phyloP scores from a whole-genome alignment of 1,140 invertebrate genomes.

The Rhizoglyphus robini region DNA sequence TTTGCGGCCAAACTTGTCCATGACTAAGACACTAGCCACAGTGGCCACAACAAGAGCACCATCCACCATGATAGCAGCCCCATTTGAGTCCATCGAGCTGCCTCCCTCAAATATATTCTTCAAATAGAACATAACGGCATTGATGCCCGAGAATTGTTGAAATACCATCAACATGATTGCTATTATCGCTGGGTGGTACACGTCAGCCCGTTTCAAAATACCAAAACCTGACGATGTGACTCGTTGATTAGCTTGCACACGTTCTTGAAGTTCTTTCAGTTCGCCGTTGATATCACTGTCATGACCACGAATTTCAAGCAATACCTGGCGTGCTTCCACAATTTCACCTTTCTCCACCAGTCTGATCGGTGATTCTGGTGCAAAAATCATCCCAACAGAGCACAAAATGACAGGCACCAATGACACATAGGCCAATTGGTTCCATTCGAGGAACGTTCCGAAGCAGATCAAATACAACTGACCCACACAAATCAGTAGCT shows the following conservation, averaged over 20 bases:
- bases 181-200: constrained; percentile 59
- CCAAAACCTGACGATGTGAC: background rate
- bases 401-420: constrained; percentile 1
- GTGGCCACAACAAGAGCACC: constrained; percentile 77
- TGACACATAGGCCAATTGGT: background rate
- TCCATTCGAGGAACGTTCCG: constrained; percentile 14
- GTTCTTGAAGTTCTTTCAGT: constrained; percentile 14
- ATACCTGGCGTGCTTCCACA: background rate
- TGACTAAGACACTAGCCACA: constrained; percentile 61
- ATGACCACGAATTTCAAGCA: background rate
- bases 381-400: constrained; percentile 14
- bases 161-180: constrained; percentile 78
- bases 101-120: constrained; percentile 62
- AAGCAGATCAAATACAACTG: background rate
- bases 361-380: constrained; percentile 17
- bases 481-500: constrained; percentile 36
- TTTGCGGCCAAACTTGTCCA: constrained; percentile 69
- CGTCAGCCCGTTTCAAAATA: constrained; percentile 41
- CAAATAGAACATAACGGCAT: constrained; percentile 84
- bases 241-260: background rate
- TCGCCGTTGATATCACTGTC: constrained; percentile 9
- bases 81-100: constrained; percentile 42
- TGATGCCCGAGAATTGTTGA: constrained; percentile 83
- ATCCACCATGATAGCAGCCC: constrained; percentile 66
- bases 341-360: background rate